Base-by-base conservation (phyloP, 1,140 invertebrate species). In the Holotrichia oblita region DNA sequence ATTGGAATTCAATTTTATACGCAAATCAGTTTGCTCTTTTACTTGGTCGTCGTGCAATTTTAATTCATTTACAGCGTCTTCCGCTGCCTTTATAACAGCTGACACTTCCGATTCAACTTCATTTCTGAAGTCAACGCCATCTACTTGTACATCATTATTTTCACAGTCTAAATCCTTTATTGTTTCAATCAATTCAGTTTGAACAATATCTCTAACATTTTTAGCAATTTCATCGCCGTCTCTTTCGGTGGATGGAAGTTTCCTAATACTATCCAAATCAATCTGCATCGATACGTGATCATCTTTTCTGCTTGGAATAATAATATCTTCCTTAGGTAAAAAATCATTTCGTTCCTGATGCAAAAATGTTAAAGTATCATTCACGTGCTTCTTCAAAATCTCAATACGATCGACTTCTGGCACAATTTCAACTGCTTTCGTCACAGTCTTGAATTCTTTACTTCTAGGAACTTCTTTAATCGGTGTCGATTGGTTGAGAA, bases 271-370 rank as follows among this genome's bases (percentile, higher is more conserved):
- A 42, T 84, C 80, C 34, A 85, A 80, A 79, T 87, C 80, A 22
- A 86, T 87, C 59, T 82, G 79, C 48, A 83, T 81, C 0, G 84
- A 80, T 6, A 86, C 82, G 59, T 86, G 85, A 81, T 86, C 85
- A 48, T 86, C 84, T 79, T 86, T 86, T 69, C 85, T 80, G 76
- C 81, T 84, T 20, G 86, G 86, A 76, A 87, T 85, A 17, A 85
- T 83, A 75, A 84, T 82, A 77, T 87, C 86, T 17, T 87, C 86
- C 55, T 84, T 76, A n/a, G 86, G 83, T 48, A 87, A 77, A 78
- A 86, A 87, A 81, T 87, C 85, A 77, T 87, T 87, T 73, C 86
- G 79, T 82, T 87, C 86, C 78, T 86, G 85, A 79, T 87, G 85
- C 40, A 87, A 81, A 77, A 87, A 87, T 22, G 85, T 85, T 20